phyloP scores from a whole-genome alignment of 2,113 vertebrate genomes.

The Pangasianodon hypophthalmus region DNA sequence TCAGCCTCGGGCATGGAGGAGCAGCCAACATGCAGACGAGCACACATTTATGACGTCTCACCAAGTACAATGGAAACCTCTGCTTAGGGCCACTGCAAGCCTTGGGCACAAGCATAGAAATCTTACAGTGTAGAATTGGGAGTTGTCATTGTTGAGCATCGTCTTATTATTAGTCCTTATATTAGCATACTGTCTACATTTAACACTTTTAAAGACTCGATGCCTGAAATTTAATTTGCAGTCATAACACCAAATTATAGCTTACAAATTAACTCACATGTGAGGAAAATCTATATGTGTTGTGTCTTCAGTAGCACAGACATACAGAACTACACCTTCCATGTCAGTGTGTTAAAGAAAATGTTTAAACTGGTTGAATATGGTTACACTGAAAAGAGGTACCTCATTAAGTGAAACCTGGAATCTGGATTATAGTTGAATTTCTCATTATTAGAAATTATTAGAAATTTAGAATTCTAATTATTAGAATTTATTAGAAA shows the following conservation, averaged over 20 bases:
- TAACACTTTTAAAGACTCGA: not conserved
- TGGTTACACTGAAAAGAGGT: not conserved
- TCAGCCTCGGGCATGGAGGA: constrained; percentile 64
- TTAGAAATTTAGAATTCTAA: not conserved
- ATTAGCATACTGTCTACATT: not conserved
- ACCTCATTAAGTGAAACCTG: not conserved
- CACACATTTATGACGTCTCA: constrained; percentile 32
- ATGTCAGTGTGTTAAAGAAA: not conserved
- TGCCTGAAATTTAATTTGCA: not conserved
- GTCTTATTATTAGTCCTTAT: not conserved
- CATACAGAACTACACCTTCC: not conserved
- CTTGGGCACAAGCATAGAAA: not conserved
- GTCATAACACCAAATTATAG: not conserved
- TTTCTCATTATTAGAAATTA: not conserved
- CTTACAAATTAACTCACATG: not conserved
- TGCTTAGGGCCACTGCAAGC: constrained; percentile 1
- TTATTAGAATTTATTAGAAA: not conserved
- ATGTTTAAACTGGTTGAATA: not conserved
- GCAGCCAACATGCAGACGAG: constrained; percentile 12
- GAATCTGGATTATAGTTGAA: not conserved
- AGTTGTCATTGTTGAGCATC: not conserved
- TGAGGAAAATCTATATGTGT: not conserved
- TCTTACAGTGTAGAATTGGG: not conserved
- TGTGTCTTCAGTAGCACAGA: not conserved
- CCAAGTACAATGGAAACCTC: constrained; percentile 50